These are phyloP conservation scores for Sus cebifrons DNA, from an alignment of 2,797 vertebrate genomes.

Conservation along the genomic window DNA sequence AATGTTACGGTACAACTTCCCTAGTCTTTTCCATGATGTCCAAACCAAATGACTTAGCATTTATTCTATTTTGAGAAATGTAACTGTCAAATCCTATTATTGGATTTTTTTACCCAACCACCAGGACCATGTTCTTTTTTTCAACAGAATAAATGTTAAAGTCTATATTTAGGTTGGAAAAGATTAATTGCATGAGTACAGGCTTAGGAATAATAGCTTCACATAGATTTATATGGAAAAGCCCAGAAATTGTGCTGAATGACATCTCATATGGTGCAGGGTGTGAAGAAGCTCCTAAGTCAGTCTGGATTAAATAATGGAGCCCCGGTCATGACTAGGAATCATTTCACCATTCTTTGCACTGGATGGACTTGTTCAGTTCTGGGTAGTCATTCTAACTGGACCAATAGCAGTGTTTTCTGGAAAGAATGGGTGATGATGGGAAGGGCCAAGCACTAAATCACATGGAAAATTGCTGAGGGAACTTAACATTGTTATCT, in stretches of 20 bases:
- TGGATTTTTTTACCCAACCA: background rate
- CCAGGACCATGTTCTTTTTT: background rate
- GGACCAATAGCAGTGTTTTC: background rate
- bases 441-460: background rate
- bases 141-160: background rate
- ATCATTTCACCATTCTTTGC: background rate
- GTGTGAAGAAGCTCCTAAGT: background rate
- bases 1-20: background rate
- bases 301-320: background rate
- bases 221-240: background rate
- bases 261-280: background rate
- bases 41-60: background rate
- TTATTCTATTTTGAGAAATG: background rate
- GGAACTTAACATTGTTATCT: slow-evolving; percentile 15
- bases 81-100: background rate
- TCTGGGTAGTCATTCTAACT: background rate
- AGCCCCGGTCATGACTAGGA: background rate
- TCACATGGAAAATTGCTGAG: background rate
- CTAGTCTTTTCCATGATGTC: background rate
- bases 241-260: background rate
- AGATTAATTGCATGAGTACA: background rate
- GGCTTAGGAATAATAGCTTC: background rate
- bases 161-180: slow-evolving; percentile 10
- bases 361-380: background rate
- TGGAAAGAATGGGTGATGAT: slow-evolving; percentile 16